Base-by-base conservation (phyloP, 2,888 invertebrate genomes). In the Phyllotreta striolata region DNA sequence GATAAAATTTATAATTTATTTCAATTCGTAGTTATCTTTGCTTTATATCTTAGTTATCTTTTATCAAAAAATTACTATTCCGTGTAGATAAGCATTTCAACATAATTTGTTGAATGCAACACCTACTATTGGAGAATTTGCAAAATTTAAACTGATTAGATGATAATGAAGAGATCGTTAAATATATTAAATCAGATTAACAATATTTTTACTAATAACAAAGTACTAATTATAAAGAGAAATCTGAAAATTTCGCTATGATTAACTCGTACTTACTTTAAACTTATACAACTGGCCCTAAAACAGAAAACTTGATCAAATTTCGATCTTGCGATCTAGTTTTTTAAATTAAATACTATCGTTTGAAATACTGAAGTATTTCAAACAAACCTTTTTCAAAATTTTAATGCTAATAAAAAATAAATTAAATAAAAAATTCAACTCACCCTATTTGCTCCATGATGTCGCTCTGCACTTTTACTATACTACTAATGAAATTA, bases 381-480 rank as follows among this genome's bases (percentile, higher is more conserved):
- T 5, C 7, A 47, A 6, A 10, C 13, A 24, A 67, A 7, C 14
- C 7, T 12, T 47, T n/a, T n/a, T 39, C 59, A 46, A 54, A 46
- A 61, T 43, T 37, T 57, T 8, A 55, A 40, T 59, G 13, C 7
- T 3, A 34, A 13, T 14, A 40, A 40, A 60, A 55, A 40, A 61
- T 56, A n/a, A 3, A 44, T 12, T 38, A 60, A n/a, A n/a, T n/a
- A n/a, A n/a, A n/a, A n/a, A n/a, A n/a, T n/a, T 43, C 4, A 12
- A 46, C 71, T 70, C 65, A 73, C 72, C 72, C 71, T n/a, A 72
- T 68, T 5, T 71, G 72, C 61, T 72, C 72, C 72, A 71, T 71
- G 34, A 40, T 43, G 40, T n/a, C 3, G 9, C 41, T 10, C n/a
- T 41, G 3, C 41, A 41, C 41, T 41, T n/a, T 8, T 57, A 10